These are phyloP conservation scores for Prolemur simus DNA, from an alignment of 2,113 vertebrate genomes.

Conservation along the genomic window DNA sequence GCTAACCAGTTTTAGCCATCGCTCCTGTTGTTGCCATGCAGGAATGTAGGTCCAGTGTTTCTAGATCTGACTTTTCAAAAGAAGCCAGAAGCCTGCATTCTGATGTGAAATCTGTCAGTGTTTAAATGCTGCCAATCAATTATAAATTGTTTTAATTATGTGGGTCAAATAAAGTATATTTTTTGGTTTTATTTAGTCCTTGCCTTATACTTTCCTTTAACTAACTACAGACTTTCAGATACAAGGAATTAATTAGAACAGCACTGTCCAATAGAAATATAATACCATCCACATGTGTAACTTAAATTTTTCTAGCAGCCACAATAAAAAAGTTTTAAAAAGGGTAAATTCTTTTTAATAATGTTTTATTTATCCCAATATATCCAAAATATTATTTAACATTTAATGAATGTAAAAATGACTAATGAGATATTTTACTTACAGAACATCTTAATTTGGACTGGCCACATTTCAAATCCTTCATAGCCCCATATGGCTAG, in stretches of 20 bases:
- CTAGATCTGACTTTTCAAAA: not conserved
- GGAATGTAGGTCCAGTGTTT: not conserved
- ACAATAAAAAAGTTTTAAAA: not conserved
- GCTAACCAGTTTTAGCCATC: not conserved
- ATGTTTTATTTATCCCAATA: not conserved
- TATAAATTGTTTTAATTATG: not conserved
- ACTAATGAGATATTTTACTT: not conserved
- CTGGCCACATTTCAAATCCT: not conserved
- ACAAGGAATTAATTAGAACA: not conserved
- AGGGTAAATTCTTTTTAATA: not conserved
- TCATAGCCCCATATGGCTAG: not conserved
- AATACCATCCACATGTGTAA: not conserved
- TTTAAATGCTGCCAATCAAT: not conserved
- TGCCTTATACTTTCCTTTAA: not conserved
- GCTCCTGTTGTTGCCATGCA: not conserved
- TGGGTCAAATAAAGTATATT: not conserved
- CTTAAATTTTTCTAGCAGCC: not conserved
- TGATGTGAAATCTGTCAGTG: not conserved
- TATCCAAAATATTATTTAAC: not conserved
- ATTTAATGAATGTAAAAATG: not conserved
- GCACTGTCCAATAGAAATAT: not conserved
- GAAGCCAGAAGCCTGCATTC: not conserved
- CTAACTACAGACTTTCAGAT: not conserved
- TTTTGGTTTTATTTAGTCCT: not conserved
- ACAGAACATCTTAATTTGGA: not conserved